Conservation (phyloP, 1,140 invertebrate species). For the Drosophila sechellia region DNA sequence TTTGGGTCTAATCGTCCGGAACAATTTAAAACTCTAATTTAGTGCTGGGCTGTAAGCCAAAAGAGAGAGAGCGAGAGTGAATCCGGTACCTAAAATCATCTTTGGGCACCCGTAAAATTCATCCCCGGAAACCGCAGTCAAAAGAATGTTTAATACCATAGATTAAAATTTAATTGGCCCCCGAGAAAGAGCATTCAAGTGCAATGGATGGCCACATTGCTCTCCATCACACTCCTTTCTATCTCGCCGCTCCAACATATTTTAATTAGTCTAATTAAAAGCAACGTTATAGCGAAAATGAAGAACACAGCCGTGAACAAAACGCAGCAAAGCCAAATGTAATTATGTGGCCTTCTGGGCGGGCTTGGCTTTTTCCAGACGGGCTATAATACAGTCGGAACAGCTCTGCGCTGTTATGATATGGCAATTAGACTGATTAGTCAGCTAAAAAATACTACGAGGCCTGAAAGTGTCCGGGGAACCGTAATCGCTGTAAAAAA, state of each 20-base stretch:
- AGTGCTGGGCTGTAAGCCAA: conserved; percentile 6
- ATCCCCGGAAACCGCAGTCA: conserved; percentile 36
- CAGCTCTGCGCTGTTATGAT: conserved; percentile 3
- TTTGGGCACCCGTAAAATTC: conserved; percentile 22
- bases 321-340: conserved; percentile 40
- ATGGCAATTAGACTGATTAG: conserved; percentile 56
- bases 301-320: conserved; percentile 39
- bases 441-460: conserved; percentile 23
- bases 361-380: not conserved
- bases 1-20: conserved; percentile 50
- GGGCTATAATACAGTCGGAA: conserved; percentile 5
- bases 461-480: conserved; percentile 6
- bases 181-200: conserved; percentile 38
- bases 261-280: conserved; percentile 67
- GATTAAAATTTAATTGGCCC: conserved; percentile 58
- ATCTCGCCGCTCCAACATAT: conserved; percentile 38
- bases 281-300: conserved; percentile 41
- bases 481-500: conserved; percentile 14
- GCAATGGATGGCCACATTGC: conserved; percentile 19
- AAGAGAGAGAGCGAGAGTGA: not conserved
- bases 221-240: conserved; percentile 2
- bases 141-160: conserved; percentile 50
- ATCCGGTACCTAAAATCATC: conserved; percentile 17
- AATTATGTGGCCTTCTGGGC: conserved; percentile 48
- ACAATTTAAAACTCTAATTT: conserved; percentile 57